Base-by-base conservation (phyloP, 1,140 invertebrate genomes). In the Oryctes rhinoceros region DNA sequence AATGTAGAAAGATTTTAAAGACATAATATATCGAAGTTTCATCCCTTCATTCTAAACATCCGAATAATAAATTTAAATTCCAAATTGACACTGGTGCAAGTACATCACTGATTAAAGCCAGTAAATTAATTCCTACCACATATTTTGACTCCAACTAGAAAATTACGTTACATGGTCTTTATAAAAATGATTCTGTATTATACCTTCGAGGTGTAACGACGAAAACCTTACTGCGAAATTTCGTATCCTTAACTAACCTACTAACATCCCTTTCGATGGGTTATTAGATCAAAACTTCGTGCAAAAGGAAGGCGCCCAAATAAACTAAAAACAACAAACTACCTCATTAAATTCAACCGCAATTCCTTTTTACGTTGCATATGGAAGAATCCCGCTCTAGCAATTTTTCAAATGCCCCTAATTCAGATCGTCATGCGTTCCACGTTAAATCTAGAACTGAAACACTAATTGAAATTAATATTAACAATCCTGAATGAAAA, bases 401-500 rank as follows among this genome's bases (percentile, higher is more conserved):
- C 24, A 30, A 30, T 30, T 30, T 30, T 30, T 30, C 24, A 30
- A 30, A 30, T 2, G 0, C 24, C 24, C 2, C 2, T 30, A 30
- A 30, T 30, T 30, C 24, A 30, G 24, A 30, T 2, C 24, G 24
- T 30, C 24, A 30, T 30, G 24, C 24, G 24, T 30, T 30, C 24
- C 24, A 30, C 24, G 24, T 30, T 30, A 30, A 30, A 30, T 30
- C 24, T 78, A 44, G 82, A 39, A 79, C 81, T n/a, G 78, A 83
- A 78, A 82, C 80, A 35, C 9, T 82, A 35, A 76, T 80, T 37
- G 71, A 83, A 80, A 18, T 82, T 39, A 20, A 79, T 44, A 53
- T 83, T 5, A 9, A 75, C 30, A 83, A 83, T 80, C 80, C 78
- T 4, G 79, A 83, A 80, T 79, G 82, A 47, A 80, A 79, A 79